Conservation (phyloP, 2,797 vertebrate genomes). For the Hydrocynus forskahlii region DNA sequence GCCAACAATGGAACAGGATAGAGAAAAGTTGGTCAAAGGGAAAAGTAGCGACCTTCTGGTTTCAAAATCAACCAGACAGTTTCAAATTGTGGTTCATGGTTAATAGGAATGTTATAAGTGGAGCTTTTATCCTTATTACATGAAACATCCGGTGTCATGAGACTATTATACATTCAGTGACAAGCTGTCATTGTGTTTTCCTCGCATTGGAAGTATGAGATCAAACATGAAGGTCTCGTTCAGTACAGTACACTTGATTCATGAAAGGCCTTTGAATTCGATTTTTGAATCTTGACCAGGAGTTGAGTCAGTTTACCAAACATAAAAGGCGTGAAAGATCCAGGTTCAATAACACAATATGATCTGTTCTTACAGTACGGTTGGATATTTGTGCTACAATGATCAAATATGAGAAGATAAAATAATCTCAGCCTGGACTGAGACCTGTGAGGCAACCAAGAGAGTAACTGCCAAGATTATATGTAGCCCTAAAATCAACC, state of each 20-base stretch:
- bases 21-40: not conserved
- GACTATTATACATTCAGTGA: constrained; percentile 30
- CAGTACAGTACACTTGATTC: constrained; percentile 41
- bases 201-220: not conserved
- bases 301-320: constrained; percentile 3
- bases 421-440: constrained; percentile 34
- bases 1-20: constrained; percentile 1
- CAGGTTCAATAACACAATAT: constrained; percentile 31
- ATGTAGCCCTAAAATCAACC: constrained; percentile 24
- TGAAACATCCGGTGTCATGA: constrained; percentile 32
- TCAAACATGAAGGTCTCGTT: constrained; percentile 3
- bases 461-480: constrained; percentile 6
- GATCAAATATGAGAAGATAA: constrained; percentile 47
- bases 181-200: constrained; percentile 14
- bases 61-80: constrained; percentile 3
- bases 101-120: constrained; percentile 6
- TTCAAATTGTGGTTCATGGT: not conserved
- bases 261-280: not conserved
- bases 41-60: constrained; percentile 11
- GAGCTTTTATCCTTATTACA: constrained; percentile 14
- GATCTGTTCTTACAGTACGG: constrained; percentile 49
- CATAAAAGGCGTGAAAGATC: constrained; percentile 21
- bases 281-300: constrained; percentile 15
- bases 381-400: constrained; percentile 43
- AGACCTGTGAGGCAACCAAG: constrained; percentile 8